A percentile compares a stretch with the other conserved stretches of the same genome.
Conservation (phyloP, 2,797 vertebrate species). For the Eutrigla gurnardus region DNA sequence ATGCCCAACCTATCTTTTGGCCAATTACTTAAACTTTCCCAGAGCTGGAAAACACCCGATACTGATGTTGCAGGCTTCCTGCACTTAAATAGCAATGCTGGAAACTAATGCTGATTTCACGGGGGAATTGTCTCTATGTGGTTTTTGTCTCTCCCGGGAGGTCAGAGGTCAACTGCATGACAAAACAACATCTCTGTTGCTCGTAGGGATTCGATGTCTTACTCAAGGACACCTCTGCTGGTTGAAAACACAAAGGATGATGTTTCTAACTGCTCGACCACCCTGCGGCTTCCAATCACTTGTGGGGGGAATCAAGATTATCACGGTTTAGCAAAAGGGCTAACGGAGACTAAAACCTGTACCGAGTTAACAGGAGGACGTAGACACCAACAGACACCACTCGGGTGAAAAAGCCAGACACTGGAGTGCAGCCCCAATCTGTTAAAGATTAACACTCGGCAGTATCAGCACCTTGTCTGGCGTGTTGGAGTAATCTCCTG, state of each 20-base stretch:
- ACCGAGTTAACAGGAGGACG: constrained; percentile 4
- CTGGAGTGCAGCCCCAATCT: constrained; percentile 55
- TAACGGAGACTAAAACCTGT: constrained; percentile 8
- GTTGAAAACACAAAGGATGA: constrained; percentile 1
- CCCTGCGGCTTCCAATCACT: constrained; percentile 9
- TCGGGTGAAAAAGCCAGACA: constrained; percentile 49
- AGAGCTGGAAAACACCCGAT: background rate
- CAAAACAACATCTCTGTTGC: background rate
- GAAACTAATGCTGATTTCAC: background rate
- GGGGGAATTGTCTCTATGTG: background rate
- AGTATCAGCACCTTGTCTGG: constrained; percentile 70
- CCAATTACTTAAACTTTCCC: background rate
- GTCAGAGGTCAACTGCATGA: constrained; percentile 4
- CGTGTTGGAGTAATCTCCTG: constrained; percentile 63
- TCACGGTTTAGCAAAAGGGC: constrained; percentile 21
- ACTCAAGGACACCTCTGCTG: constrained; percentile 5
- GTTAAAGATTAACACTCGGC: constrained; percentile 71
- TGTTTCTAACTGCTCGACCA: background rate
- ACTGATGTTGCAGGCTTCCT: background rate
- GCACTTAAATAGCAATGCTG: too few relatives aligned
- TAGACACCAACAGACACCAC: constrained; percentile 24
- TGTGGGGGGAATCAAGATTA: constrained; percentile 27
- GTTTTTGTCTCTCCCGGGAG: background rate
- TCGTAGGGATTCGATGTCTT: background rate
- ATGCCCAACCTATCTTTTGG: background rate